phyloP scores from a whole-genome alignment of 64 coral and sea anemone genomes.

The Montipora sp. region DNA sequence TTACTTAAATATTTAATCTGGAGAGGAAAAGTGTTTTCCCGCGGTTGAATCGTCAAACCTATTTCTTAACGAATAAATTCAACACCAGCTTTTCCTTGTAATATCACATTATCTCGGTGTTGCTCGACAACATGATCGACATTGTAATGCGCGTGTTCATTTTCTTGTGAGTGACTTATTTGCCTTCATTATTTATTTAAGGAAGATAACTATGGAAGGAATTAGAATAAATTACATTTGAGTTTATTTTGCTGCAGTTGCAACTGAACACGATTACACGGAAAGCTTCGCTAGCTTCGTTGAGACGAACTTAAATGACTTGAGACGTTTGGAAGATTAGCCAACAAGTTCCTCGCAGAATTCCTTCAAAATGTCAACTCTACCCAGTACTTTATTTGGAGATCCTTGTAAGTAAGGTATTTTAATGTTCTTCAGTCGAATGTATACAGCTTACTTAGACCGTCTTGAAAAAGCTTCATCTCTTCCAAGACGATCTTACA shows the following conservation, averaged over 20 bases:
- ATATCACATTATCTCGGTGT: neutral
- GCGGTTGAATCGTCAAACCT: no score
- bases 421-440: neutral
- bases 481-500: no score
- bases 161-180: neutral
- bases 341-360: neutral
- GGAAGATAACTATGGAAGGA: conserved; percentile 12
- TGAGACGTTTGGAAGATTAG: neutral
- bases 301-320: neutral
- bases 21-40: no score
- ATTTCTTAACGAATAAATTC: no score
- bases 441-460: neutral
- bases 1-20: no score
- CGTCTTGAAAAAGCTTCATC: no score
- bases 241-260: neutral
- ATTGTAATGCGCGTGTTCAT: neutral
- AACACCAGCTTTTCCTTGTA: neutral
- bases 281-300: neutral
- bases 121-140: neutral
- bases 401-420: conserved; percentile 1
- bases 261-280: neutral
- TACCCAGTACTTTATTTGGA: neutral
- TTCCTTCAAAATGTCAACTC: neutral
- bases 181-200: conserved; percentile 5
- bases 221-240: conserved; percentile 31